A percentile compares a stretch with the other conserved stretches of the same genome.
phyloP scores from a whole-genome alignment of 64 coral and sea anemone genomes.

The Exaiptasia diaphana region DNA sequence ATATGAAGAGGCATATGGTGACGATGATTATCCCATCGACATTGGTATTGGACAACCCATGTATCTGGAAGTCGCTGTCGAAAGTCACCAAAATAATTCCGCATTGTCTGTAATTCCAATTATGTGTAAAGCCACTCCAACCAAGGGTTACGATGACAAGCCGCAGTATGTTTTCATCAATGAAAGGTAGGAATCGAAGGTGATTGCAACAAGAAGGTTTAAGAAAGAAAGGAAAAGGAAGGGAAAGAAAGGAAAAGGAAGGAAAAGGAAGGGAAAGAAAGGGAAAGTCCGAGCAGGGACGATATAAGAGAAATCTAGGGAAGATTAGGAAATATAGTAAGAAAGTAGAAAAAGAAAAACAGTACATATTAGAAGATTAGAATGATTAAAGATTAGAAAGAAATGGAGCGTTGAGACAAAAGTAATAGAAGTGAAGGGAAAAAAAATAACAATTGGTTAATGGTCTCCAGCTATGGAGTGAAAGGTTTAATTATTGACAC shows the following conservation, averaged over 20 bases:
- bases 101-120: slow-evolving; percentile 33
- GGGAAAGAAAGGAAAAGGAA: no score
- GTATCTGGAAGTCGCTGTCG: slow-evolving; percentile 58
- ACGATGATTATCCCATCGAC: slow-evolving; percentile 44
- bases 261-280: no score
- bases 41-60: slow-evolving; percentile 28
- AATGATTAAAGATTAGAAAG: not conserved
- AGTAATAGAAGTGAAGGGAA: no score
- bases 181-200: slow-evolving; percentile 51
- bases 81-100: slow-evolving; percentile 40
- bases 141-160: slow-evolving; percentile 24
- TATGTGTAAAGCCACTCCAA: slow-evolving; percentile 58
- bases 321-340: no score
- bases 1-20: slow-evolving; percentile 36
- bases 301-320: no score
- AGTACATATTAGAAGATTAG: not conserved
- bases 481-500: no score
- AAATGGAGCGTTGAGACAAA: no score
- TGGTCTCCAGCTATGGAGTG: no score
- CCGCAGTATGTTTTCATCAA: slow-evolving; percentile 64
- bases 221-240: no score
- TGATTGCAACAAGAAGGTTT: no score
- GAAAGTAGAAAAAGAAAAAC: not conserved
- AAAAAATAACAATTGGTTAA: no score
- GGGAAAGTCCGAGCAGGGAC: no score